Base-by-base conservation (phyloP, 2,888 invertebrate genomes). In the Rhogogaster chlorosoma region DNA sequence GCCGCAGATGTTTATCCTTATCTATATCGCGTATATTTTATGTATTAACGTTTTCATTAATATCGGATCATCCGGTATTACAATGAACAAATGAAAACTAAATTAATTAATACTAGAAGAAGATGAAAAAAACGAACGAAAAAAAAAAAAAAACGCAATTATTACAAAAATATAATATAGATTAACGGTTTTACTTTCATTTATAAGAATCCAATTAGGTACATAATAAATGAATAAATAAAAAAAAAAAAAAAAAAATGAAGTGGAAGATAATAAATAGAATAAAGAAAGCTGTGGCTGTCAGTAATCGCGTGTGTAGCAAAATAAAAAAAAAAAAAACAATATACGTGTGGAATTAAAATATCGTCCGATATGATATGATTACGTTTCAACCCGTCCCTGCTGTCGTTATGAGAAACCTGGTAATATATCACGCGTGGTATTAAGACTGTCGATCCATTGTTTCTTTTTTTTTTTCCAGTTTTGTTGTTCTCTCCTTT, bases 321-420 rank as follows among this genome's bases (percentile, higher is more conserved):
- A 18, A 2, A 75, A 26, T 29, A 45, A 49, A 75, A 22, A 26
- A 29, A 29, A 75, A 29, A 73, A 73, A 1, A 29, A n/a, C n/a
- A 29, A 75, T 18, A 32, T 9, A 53, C 53, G 22, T 36, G n/a
- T 80, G n/a, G 57, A 57, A 80, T 80, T 80, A 80, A 80, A 80
- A 80, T 80, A 80, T 80, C 80, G 80, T 61, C 22, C 10, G 80
- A 73, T 73, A 67, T 15, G 67, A 32, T 67, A 77, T 80, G 29
- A 80, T 80, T 80, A 38, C 36, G 38, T 80, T 80, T 38, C 80
- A 67, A 29, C 32, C 32, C 29, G 15, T 36, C n/a, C 10, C 36
- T 4, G 53, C 80, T 80, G 80, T 80, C 80, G 80, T 61, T 61
- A 61, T 32, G 36, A n/a, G 57, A 80, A 80, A n/a, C 49, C 7